Conservation (phyloP, 53 echinoderm and acorn worm genomes). For the Hippasteria phrygiana region DNA sequence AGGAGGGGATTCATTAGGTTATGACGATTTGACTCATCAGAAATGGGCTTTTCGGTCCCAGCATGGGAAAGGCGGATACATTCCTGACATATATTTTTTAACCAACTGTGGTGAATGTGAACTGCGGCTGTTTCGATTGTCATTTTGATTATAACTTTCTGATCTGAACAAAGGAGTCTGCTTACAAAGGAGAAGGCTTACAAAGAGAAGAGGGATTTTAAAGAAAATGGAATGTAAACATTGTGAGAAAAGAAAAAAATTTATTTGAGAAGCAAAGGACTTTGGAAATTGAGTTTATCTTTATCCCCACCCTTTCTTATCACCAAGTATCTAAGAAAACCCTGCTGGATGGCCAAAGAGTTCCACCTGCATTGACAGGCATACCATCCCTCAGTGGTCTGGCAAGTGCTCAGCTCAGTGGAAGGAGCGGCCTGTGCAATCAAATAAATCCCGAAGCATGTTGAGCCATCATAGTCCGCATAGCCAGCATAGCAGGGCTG, state of each 20-base stretch:
- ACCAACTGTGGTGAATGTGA: not conserved
- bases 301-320: too few relatives aligned
- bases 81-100: constrained; percentile 9
- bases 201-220: too few relatives aligned
- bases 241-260: too few relatives aligned
- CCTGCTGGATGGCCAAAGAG: too few relatives aligned
- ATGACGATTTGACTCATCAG: not conserved
- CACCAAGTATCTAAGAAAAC: too few relatives aligned
- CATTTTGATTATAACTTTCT: too few relatives aligned
- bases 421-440: constrained; percentile 53
- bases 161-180: too few relatives aligned
- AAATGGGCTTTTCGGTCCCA: constrained; percentile 26
- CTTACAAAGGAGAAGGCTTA: too few relatives aligned
- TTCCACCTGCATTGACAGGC: not conserved
- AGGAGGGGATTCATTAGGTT: constrained; percentile 2
- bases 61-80: constrained; percentile 4
- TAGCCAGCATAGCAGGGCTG: constrained; percentile 77
- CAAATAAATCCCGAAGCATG: constrained; percentile 70
- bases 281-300: too few relatives aligned
- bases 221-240: too few relatives aligned
- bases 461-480: constrained; percentile 71
- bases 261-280: too few relatives aligned
- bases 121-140: not conserved
- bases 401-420: not conserved
- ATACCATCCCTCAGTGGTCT: constrained; percentile 3